phyloP scores from a whole-genome alignment of 2,888 invertebrate species.

The Pachycephus smyrnensis region DNA sequence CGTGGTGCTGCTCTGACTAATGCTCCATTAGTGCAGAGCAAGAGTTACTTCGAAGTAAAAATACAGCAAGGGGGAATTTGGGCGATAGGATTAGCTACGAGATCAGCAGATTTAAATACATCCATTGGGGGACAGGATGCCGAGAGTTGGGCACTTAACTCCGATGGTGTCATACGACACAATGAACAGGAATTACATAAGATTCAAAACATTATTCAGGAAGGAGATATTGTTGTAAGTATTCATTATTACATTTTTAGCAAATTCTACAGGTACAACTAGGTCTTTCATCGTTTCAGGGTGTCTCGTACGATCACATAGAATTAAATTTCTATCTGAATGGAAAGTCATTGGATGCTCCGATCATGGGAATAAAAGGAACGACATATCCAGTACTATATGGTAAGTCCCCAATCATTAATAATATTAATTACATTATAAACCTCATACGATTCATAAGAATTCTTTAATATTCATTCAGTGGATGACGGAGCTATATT shows the following conservation, averaged over 20 bases:
- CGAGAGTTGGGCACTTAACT: conserved; percentile 93
- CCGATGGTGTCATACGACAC: conserved; percentile 89
- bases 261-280: conserved; percentile 11
- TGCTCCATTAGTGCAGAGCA: conserved; percentile 95
- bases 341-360: conserved; percentile 87
- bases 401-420: conserved; percentile 72
- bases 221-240: conserved; percentile 89
- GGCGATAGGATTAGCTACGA: conserved; percentile 94
- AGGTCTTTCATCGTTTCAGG: conserved; percentile 71
- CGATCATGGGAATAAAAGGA: conserved; percentile 89
- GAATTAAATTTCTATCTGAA: conserved; percentile 95
- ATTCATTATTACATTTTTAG: not conserved
- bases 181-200: conserved; percentile 79
- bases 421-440: conserved; percentile 7
- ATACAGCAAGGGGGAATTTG: conserved; percentile 96
- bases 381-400: conserved; percentile 92
- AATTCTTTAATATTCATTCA: conserved; percentile 67
- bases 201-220: conserved; percentile 76
- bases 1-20: conserved; percentile 95
- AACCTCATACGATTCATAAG: conserved; percentile 18
- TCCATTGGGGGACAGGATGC: conserved; percentile 86
- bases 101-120: conserved; percentile 86
- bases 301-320: conserved; percentile 95
- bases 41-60: conserved; percentile 98
- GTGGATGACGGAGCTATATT: conserved; percentile 98